A percentile compares a stretch with the other conserved stretches of the same genome.
phyloP scores from a whole-genome alignment of 2,797 vertebrate species.

The Monodelphis domestica region DNA sequence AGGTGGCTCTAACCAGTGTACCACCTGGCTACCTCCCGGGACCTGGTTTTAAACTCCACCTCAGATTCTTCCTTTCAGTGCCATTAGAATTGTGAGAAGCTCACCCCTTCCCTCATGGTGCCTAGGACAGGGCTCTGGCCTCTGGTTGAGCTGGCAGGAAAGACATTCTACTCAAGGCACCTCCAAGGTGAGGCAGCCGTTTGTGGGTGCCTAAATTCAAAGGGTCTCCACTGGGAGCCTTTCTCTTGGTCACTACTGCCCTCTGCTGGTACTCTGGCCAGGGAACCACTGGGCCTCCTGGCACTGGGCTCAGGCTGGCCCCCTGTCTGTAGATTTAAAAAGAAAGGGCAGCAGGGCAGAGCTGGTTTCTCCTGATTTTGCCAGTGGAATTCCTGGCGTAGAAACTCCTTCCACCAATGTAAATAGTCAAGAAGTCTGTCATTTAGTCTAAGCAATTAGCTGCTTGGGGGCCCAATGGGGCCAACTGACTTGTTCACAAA shows the following conservation, averaged over 20 bases:
- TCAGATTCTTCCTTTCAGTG: background rate
- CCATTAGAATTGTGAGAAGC: background rate
- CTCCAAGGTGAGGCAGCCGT: background rate
- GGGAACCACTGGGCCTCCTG: background rate
- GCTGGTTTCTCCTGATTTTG: background rate
- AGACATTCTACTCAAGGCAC: background rate
- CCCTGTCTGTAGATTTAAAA: too few relatives aligned
- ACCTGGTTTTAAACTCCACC: too few relatives aligned
- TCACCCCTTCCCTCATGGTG: background rate
- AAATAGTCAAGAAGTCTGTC: background rate
- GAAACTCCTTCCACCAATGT: background rate
- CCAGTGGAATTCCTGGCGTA: background rate
- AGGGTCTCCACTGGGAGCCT: background rate
- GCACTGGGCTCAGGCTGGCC: too few relatives aligned
- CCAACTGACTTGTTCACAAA: background rate
- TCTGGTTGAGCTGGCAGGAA: background rate
- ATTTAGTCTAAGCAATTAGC: background rate
- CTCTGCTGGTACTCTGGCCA: conserved; percentile 50
- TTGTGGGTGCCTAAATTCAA: too few relatives aligned
- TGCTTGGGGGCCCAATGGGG: background rate
- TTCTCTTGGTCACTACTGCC: conserved; percentile 23
- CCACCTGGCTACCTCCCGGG: too few relatives aligned
- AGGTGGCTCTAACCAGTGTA: too few relatives aligned
- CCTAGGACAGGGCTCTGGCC: background rate
- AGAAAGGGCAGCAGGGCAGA: background rate